Evolutionary conservation across 2,797 vertebrate species (phyloP), one percentile per base, ranked within the genome.

Genomic region (Psittacula echo): DNA sequence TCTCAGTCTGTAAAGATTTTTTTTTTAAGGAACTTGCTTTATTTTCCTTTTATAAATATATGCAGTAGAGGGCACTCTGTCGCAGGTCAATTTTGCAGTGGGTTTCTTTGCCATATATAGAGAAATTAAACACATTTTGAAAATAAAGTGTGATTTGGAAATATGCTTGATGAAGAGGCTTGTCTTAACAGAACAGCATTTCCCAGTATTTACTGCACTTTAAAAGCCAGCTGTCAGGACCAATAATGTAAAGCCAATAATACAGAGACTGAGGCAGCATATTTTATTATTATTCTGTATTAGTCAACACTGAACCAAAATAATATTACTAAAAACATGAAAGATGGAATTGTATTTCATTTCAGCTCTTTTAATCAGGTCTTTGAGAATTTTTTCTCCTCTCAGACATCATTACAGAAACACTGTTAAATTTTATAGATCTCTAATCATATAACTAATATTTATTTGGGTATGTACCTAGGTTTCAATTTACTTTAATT

Each of bases 11-110:
- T 16, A 10, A 71, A 76, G 32, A 13, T 58, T 89, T 61, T 47
- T 9, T 58, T 64, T 82, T 58, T 37, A 56, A 78, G 67, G 27
- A 61, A 26, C 29, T 66, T 47, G 13, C 27, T 95, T 83, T 83
- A 53, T 94, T 96, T 96, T 97, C 53, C 75, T 85, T 97, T 97
- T 70, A 89, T 77, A 75, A 86, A 15, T 93, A 34, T 32, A 53
- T 84, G 81, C 98, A 97, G 93, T 92, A 98, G 98, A 97, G 97
- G 97, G 98, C 97, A 96, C 96, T 98, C 71, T 96, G 80, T 81
- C 87, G 94, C 96, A 97, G 95, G 77, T 97, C 95, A 96, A 81
- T 95, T 95, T 94, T 95, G 85, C 72, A 94, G 60, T 37, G 61
- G 34, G 74, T 26, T 94, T 61, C 81, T 60, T 54, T 74, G 86